Base-by-base conservation (phyloP, 2,888 invertebrate genomes). In the Drosophila quinaria region DNA sequence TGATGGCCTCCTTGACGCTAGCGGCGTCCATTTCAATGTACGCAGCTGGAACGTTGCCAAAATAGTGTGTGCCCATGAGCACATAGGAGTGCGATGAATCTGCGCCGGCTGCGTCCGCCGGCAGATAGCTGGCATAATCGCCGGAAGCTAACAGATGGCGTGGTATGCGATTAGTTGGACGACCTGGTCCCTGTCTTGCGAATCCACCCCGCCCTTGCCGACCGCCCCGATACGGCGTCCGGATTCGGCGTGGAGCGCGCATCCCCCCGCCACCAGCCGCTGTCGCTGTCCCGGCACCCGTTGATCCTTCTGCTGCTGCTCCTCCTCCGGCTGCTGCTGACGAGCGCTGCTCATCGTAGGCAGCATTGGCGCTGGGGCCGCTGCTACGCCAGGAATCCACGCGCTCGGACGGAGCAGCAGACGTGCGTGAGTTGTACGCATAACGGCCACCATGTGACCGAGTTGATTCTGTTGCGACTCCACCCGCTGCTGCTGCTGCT, bases 1-100 rank as follows among this genome's bases (percentile, higher is more conserved):
- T 96, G 78, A 98, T 96, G 80, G 96, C 95, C 73, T 97, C 97
- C 93, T 96, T 97, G 11, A 97, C 93, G 70, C 96, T 95, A 4
- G 93, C 74, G 49, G 92, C 90, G 80, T 93, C 93, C 91, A 93
- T 90, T 88, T 92, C 92, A 70, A 92, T 92, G 70, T 90, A 92
- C 62, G 92, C 87, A 65, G 92, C 88, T 58, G 92, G 92, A 63
- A 92, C 90, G 49, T 92, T 90, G 69, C 91, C 92, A 81, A 92
- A 93, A 71, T 93, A 93, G 72, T 92, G 93, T 22, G 93, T 93
- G 74, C 93, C 93, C 92, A 93, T 92, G 63, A 92, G 90, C 56
- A 92, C 91, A 64, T 87, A 92, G 70, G 90, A 90, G 76, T 90
- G 91, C 74, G 91, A 90, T 65, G 87, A 88, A 74, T 92, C 92